Base-by-base conservation (phyloP, 1,140 invertebrate species). In the Cydia strobilella region DNA sequence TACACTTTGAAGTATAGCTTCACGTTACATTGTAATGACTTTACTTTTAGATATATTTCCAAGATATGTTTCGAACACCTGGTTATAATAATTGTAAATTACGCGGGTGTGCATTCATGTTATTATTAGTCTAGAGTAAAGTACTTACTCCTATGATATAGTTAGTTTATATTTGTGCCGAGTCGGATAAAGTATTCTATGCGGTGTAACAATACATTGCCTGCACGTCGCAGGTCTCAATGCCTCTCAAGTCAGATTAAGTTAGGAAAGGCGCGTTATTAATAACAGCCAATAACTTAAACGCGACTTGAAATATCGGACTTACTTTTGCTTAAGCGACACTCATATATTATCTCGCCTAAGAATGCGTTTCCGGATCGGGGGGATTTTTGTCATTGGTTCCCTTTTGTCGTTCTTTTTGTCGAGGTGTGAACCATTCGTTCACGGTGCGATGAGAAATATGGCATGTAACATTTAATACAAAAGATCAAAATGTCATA, bases 281-380 rank as follows among this genome's bases (percentile, higher is more conserved):
- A 92, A 92, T 92, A 92, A 91, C 86, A 80, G 83, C 87, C 89
- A 90, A 92, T 92, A 92, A 91, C 84, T 92, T 92, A 90, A 86
- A 85, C 81, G 78, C 76, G 79, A 81, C 82, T 91, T 92, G 89
- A 92, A 92, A 90, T 90, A 92, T 92, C 86, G 89, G 85, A 90
- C 82, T 86, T 85, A 86, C 88, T 91, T 91, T 91, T 88, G 88
- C 87, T 90, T 92, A 92, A 92, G 87, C 84, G 88, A 92, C 87
- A 82, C 76, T 83, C 78, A 90, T 92, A 87, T 88, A 87, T 92
- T 88, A 90, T 80, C 73, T 82, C 82, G 82, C 80, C 86, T 88
- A 90, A 90, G 89, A 89, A 89, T 91, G 87, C 86, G 88, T 92
- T 92, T 92, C 90, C 89, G 88, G 90, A 89, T 90, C 79, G 86